Percentiles rank a stretch among this genome's conserved stretches.
phyloP scores from a whole-genome alignment of 1,140 invertebrate species.

The Zaprionus africanus region DNA sequence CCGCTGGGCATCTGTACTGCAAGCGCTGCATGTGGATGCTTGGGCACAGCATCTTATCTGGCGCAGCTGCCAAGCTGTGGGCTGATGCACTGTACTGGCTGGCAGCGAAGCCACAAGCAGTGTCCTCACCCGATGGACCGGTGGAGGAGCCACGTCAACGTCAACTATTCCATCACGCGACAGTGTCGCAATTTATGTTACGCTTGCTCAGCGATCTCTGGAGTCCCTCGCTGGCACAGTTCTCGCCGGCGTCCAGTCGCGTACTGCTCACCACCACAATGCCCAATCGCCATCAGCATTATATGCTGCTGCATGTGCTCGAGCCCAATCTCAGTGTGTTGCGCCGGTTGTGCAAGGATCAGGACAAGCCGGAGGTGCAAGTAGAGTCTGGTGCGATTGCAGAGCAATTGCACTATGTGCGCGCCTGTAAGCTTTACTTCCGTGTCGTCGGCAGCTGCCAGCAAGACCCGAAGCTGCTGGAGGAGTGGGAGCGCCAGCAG shows the following conservation, averaged over 20 bases:
- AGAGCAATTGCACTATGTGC: constrained; percentile 34
- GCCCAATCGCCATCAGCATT: constrained; percentile 54
- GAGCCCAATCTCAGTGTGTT: constrained; percentile 64
- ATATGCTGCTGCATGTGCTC: constrained; percentile 67
- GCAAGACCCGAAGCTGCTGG: constrained; percentile 9
- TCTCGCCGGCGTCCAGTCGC: constrained; percentile 43
- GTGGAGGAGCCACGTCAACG: neutral
- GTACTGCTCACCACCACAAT: constrained; percentile 48
- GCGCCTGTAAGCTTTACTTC: constrained; percentile 61
- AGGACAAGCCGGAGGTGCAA: neutral
- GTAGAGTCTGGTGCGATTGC: neutral
- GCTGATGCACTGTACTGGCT: constrained; percentile 59
- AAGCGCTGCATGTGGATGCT: constrained; percentile 64
- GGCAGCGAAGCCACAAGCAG: neutral
- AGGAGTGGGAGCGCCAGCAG: constrained; percentile 49
- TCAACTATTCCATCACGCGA: constrained; percentile 38
- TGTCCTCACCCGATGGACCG: neutral
- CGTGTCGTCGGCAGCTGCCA: constrained; percentile 26
- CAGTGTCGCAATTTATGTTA: constrained; percentile 55
- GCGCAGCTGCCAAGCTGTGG: constrained; percentile 66
- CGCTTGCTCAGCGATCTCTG: constrained; percentile 52
- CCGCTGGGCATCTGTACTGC: constrained; percentile 62
- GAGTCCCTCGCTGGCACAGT: constrained; percentile 30
- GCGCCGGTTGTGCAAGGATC: constrained; percentile 29
- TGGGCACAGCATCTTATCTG: constrained; percentile 51